Percentiles rank a stretch among this genome's conserved stretches.
These are phyloP conservation scores for Ariopsis seemanni DNA, from an alignment of 2,113 vertebrate genomes.

Conservation along the genomic window DNA sequence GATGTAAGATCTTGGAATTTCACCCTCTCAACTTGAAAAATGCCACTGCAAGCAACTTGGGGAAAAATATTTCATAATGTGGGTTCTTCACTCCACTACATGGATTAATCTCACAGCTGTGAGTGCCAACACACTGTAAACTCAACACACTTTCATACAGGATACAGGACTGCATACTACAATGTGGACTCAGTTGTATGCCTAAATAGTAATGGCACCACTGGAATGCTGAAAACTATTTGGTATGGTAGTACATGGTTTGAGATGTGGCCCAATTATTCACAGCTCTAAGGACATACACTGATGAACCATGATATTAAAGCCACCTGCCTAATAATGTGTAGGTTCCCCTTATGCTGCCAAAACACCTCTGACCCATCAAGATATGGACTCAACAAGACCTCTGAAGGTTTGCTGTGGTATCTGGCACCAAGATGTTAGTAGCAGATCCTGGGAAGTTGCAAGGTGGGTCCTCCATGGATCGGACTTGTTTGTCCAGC, in stretches of 20 bases:
- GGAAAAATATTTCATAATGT: neutral
- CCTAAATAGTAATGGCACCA: neutral
- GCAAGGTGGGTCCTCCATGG: too few species aligned
- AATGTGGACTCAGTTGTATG: neutral
- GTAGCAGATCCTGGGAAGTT: too few species aligned
- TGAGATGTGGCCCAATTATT: neutral
- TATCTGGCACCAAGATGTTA: too few species aligned
- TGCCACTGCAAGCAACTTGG: neutral
- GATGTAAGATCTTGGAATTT: neutral
- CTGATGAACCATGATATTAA: too few species aligned
- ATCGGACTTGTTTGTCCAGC: too few species aligned
- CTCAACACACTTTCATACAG: neutral
- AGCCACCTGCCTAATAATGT: too few species aligned
- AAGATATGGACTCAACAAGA: too few species aligned
- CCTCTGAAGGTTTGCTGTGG: too few species aligned
- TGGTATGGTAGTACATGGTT: neutral
- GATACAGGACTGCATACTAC: neutral
- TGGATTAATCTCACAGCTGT: neutral
- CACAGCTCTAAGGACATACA: neutral
- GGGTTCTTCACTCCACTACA: neutral
- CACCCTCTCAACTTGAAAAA: neutral
- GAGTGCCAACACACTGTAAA: neutral
- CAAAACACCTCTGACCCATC: too few species aligned
- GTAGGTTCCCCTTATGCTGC: too few species aligned
- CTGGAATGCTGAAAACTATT: neutral